A percentile compares a stretch with the other conserved stretches of the same genome.
phyloP scores from a whole-genome alignment of 1,140 invertebrate genomes.

The Drosophila bipectinata region DNA sequence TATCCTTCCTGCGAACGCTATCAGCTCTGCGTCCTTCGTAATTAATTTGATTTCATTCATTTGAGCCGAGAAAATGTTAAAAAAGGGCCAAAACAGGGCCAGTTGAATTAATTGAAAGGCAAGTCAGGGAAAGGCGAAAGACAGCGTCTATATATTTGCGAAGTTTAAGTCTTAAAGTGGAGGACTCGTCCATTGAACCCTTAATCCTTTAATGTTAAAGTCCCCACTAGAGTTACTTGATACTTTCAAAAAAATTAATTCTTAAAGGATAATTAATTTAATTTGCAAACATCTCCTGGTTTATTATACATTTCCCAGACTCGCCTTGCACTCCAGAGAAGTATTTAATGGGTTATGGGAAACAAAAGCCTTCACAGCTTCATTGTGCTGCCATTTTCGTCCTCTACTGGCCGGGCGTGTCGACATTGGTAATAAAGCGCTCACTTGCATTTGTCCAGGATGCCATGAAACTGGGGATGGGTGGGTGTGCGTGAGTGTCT shows the following conservation, averaged over 20 bases:
- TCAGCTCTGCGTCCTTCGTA: constrained; percentile 47
- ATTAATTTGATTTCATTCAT: constrained; percentile 81
- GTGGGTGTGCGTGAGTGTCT: constrained; percentile 11
- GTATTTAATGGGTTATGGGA: constrained; percentile 12
- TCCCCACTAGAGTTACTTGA: neutral
- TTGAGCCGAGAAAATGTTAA: constrained; percentile 62
- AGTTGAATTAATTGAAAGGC: constrained; percentile 66
- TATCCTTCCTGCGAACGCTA: constrained; percentile 15
- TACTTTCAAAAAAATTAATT: neutral
- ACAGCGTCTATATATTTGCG: constrained; percentile 25
- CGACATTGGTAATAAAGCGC: constrained; percentile 78
- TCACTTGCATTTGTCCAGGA: constrained; percentile 67
- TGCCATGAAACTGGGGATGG: constrained; percentile 4
- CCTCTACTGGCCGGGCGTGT: constrained; percentile 41
- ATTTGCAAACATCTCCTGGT: neutral
- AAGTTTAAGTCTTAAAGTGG: constrained; percentile 9
- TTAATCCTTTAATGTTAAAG: neutral
- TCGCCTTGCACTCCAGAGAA: neutral
- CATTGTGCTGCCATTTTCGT: constrained; percentile 29
- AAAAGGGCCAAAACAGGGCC: constrained; percentile 32
- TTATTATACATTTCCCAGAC: too few relatives aligned
- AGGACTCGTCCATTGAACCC: neutral
- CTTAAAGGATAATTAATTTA: neutral
- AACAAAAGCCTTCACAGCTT: constrained; percentile 34
- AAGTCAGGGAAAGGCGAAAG: constrained; percentile 12